phyloP scores from a whole-genome alignment of 2,888 invertebrate species.

The Epinotia demarniana region DNA sequence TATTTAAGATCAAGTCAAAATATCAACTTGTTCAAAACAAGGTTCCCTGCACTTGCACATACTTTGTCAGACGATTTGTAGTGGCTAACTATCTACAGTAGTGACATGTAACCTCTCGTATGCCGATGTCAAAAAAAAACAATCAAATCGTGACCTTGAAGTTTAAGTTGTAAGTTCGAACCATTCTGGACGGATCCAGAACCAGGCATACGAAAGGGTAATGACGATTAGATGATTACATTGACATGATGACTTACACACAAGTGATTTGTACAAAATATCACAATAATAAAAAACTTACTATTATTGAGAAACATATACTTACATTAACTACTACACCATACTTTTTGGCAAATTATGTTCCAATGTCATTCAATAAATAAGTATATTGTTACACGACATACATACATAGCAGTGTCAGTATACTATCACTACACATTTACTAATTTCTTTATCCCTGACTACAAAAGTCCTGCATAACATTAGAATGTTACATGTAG shows the following conservation, averaged over 20 bases:
- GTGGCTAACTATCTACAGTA: slow-evolving; percentile 57
- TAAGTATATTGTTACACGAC: slow-evolving; percentile 33
- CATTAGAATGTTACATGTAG: slow-evolving; percentile 33
- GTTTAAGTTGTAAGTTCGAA: no score
- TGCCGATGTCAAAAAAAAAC: no score
- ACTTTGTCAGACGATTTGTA: slow-evolving; percentile 55
- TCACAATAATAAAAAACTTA: slow-evolving; percentile 72
- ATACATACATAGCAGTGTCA: slow-evolving; percentile 27
- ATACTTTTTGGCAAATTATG: slow-evolving; percentile 40
- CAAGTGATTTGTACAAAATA: slow-evolving; percentile 81
- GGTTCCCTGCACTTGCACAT: slow-evolving; percentile 78
- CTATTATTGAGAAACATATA: slow-evolving; percentile 61
- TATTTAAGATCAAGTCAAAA: slow-evolving; percentile 69
- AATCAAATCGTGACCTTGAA: no score
- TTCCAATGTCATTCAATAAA: slow-evolving; percentile 38
- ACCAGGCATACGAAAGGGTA: neutral
- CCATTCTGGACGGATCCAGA: no score
- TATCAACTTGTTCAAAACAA: slow-evolving; percentile 71
- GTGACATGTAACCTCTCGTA: slow-evolving; percentile 4
- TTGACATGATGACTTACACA: slow-evolving; percentile 67
- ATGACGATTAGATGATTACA: slow-evolving; percentile 49
- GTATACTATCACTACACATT: slow-evolving; percentile 38
- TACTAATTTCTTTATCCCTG: slow-evolving; percentile 26
- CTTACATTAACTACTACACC: slow-evolving; percentile 42
- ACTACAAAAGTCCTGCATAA: slow-evolving; percentile 22